Conservation (phyloP, 2,888 invertebrate species). For the Tupiocoris notatus region DNA sequence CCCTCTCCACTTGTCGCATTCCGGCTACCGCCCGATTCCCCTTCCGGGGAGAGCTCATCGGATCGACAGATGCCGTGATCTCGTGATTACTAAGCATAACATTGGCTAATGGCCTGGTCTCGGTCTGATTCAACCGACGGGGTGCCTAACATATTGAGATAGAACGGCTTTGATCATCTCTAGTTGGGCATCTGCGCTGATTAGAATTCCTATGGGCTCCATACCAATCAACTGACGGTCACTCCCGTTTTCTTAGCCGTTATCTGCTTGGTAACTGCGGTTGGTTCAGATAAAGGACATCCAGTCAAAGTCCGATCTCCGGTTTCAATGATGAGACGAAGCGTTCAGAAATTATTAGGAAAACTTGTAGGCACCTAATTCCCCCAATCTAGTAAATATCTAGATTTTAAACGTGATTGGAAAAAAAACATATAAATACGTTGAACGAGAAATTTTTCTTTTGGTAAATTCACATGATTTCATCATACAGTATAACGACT, state of each 20-base stretch:
- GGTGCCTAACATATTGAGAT: slow-evolving; percentile 17
- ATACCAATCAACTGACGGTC: slow-evolving; percentile 30
- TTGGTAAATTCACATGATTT: too few species aligned
- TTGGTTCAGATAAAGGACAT: not conserved
- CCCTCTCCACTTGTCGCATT: not conserved
- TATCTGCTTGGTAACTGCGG: not conserved
- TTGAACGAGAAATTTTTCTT: too few species aligned
- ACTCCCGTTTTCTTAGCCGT: not conserved
- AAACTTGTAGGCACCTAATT: too few species aligned
- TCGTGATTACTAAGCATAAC: slow-evolving; percentile 30
- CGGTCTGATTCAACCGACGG: not conserved
- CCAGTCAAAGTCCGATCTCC: not conserved
- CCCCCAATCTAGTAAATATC: too few species aligned
- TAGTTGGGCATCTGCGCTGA: slow-evolving; percentile 25
- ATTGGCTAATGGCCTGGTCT: slow-evolving; percentile 17
- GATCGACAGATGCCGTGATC: slow-evolving; percentile 14
- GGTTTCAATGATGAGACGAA: not conserved
- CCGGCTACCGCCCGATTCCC: not conserved
- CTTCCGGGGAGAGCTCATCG: not conserved
- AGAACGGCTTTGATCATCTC: slow-evolving; percentile 21
- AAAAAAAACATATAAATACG: too few species aligned
- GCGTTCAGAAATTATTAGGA: too few species aligned
- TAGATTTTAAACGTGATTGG: too few species aligned
- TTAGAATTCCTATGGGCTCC: slow-evolving; percentile 18
- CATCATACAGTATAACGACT: too few species aligned